phyloP scores from a whole-genome alignment of 2,113 vertebrate species.

The Rousettus leschenaultii region DNA sequence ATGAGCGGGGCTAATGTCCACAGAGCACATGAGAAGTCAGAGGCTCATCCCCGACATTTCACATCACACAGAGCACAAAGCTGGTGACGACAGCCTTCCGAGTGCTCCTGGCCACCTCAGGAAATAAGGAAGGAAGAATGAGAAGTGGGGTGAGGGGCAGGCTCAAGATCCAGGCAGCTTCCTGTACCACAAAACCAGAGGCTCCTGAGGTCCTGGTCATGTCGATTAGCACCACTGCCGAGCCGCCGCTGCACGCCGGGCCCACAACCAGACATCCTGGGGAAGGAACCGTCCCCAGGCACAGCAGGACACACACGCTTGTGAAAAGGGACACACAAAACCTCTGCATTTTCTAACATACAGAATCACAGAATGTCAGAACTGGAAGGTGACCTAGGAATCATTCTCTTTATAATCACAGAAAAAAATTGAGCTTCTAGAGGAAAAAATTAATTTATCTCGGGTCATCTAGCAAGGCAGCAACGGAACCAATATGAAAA shows the following conservation, averaged over 20 bases:
- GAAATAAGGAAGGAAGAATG: not conserved
- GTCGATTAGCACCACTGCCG: accelerated
- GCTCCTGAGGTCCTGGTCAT: not conserved
- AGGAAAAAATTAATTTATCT: not conserved
- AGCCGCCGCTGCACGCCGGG: not conserved
- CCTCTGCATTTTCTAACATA: not conserved
- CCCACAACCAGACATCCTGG: not conserved
- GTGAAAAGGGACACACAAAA: not conserved
- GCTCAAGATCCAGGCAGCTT: not conserved
- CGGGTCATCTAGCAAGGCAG: not conserved
- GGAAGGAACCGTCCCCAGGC: not conserved
- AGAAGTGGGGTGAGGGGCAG: too few relatives aligned
- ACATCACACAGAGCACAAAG: not conserved
- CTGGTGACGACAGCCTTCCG: accelerated
- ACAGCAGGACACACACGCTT: not conserved
- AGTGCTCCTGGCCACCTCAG: not conserved
- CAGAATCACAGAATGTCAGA: not conserved
- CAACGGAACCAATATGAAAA: not conserved
- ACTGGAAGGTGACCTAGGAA: not conserved
- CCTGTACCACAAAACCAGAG: not conserved
- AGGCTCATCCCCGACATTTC: not conserved
- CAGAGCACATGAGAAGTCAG: not conserved
- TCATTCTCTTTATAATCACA: not conserved
- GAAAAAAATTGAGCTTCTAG: not conserved
- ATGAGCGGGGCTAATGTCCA: not conserved